Evolutionary conservation across 1,140 invertebrate genomes (phyloP).

Genomic region (Sinonovacula constricta): DNA sequence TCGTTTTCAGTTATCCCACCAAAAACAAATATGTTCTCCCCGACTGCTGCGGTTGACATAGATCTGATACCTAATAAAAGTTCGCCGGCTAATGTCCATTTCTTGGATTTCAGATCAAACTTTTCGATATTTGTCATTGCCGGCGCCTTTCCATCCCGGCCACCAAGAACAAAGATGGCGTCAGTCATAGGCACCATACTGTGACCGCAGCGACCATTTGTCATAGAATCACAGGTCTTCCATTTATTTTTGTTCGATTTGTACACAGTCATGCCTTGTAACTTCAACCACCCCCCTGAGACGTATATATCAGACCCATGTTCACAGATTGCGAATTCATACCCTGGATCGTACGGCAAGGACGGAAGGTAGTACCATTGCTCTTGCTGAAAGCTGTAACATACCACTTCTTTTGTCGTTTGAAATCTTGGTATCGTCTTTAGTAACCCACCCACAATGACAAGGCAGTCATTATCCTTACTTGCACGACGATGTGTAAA

Average conservation of each 20-base stretch:
- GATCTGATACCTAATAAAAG: conserved; percentile 63
- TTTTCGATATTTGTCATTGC: conserved; percentile 67
- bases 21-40: conserved; percentile 68
- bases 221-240: conserved; percentile 62
- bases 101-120: conserved; percentile 62
- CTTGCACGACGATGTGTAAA: conserved; percentile 56
- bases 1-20: conserved; percentile 68
- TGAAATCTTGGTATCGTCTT: conserved; percentile 63
- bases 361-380: conserved; percentile 70
- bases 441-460: conserved; percentile 63
- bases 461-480: conserved; percentile 61
- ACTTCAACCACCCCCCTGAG: conserved; percentile 68
- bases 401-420: conserved; percentile 69
- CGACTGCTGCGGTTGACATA: conserved; percentile 64
- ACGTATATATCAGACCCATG: conserved; percentile 65
- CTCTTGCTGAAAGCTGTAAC: conserved; percentile 67
- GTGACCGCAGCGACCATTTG: conserved; percentile 61
- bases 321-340: conserved; percentile 68
- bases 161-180: conserved; percentile 60
- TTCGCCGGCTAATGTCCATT: conserved; percentile 66
- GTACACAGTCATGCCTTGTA: conserved; percentile 65
- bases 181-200: conserved; percentile 58
- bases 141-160: conserved; percentile 57
- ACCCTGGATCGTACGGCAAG: conserved; percentile 69
- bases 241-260: conserved; percentile 68